Conservation (phyloP, 1,140 invertebrate genomes). For the Cotesia chilonis region DNA sequence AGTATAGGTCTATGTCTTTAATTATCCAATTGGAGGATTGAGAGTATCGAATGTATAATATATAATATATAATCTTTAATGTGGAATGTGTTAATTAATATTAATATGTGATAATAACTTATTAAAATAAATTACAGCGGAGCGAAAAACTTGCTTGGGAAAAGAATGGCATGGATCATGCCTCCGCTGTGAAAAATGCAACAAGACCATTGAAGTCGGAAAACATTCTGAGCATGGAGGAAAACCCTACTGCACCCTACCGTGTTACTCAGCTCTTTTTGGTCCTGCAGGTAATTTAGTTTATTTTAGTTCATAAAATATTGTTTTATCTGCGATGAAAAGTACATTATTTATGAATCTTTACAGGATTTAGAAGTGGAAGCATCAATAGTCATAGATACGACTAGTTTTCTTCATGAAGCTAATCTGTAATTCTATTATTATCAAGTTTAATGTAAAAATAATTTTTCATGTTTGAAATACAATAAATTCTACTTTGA, state of each 20-base stretch:
- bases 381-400: neutral
- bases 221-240: constrained; percentile 78
- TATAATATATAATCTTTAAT: neutral
- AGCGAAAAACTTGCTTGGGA: constrained; percentile 79
- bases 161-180: constrained; percentile 84
- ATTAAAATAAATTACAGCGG: constrained; percentile 69
- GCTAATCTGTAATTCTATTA: constrained; percentile 13
- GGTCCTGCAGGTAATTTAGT: constrained; percentile 72
- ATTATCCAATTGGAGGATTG: too few relatives aligned
- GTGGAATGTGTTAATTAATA: neutral
- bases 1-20: neutral
- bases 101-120: constrained; percentile 25
- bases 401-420: neutral
- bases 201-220: constrained; percentile 78
- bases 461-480: too few relatives aligned
- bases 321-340: neutral
- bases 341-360: neutral
- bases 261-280: constrained; percentile 79
- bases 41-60: too few relatives aligned
- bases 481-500: too few relatives aligned
- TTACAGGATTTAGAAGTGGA: constrained; percentile 6
- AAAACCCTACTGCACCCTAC: constrained; percentile 81
- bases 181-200: constrained; percentile 80
- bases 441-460: too few relatives aligned
- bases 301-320: constrained; percentile 18